Evolutionary conservation across 2,113 vertebrate species (phyloP).

Genomic region (Bubalus kerabau): DNA sequence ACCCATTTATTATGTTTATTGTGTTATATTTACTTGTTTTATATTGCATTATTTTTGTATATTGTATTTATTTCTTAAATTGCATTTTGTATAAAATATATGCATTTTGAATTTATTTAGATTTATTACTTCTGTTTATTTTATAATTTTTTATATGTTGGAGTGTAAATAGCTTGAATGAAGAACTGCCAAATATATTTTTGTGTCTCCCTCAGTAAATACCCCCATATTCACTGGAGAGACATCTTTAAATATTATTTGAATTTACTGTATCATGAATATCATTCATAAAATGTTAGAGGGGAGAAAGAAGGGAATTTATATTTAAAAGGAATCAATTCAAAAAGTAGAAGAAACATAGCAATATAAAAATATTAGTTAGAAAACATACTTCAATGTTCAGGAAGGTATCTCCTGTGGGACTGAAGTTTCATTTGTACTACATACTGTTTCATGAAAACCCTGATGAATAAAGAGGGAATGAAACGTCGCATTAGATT

Average conservation of each 20-base stretch:
- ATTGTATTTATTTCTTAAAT: neutral
- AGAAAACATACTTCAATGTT: neutral
- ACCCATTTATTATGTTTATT: neutral
- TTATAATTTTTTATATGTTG: neutral
- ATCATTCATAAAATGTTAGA: neutral
- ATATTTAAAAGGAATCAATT: neutral
- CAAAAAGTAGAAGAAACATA: neutral
- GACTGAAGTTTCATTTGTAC: neutral
- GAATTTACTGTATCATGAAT: neutral
- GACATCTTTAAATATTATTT: neutral
- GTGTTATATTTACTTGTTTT: neutral
- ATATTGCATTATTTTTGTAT: neutral
- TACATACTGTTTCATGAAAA: neutral
- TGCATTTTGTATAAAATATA: neutral
- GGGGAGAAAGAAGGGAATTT: neutral
- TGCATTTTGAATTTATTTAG: neutral
- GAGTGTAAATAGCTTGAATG: neutral
- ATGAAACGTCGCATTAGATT: accelerated
- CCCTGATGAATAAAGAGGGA: neutral
- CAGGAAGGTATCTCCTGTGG: neutral
- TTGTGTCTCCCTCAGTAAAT: neutral
- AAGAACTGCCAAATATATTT: neutral
- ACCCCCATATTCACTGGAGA: neutral
- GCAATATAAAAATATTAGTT: neutral
- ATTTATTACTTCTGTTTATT: constrained; percentile 1